A percentile compares a stretch with the other conserved stretches of the same genome.
Conservation (phyloP, 2,888 invertebrate species). For the Spicauda simplicius region DNA sequence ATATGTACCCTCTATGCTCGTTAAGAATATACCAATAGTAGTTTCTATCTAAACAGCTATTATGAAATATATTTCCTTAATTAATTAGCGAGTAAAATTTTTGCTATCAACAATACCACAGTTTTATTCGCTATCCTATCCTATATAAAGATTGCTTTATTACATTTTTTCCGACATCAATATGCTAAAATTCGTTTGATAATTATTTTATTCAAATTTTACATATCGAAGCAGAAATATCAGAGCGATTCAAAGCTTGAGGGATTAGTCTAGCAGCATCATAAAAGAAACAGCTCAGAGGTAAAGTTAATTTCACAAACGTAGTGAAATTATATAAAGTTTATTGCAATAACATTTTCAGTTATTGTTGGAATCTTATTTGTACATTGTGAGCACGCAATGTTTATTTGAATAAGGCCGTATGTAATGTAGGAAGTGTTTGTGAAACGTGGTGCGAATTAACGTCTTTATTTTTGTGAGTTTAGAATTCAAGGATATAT, state of each 20-base stretch:
- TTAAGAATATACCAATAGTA: no score
- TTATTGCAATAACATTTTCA: not conserved
- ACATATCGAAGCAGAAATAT: no score
- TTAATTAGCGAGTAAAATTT: no score
- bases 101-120: no score
- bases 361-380: not conserved
- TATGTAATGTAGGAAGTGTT: conserved; percentile 38
- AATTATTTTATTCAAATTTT: no score
- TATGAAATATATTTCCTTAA: no score
- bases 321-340: not conserved
- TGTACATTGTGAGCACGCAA: conserved; percentile 34
- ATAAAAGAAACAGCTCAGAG: not conserved
- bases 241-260: not conserved
- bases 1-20: no score
- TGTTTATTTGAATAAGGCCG: conserved; percentile 39
- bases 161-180: no score
- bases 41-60: no score
- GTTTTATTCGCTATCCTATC: no score
- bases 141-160: no score
- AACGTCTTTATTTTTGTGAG: conserved; percentile 25
- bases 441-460: conserved; percentile 35
- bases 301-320: not conserved
- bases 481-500: conserved; percentile 27
- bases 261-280: not conserved
- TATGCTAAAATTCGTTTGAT: no score